phyloP scores from a whole-genome alignment of 1,140 invertebrate species.

The Neodiprion pinetum region DNA sequence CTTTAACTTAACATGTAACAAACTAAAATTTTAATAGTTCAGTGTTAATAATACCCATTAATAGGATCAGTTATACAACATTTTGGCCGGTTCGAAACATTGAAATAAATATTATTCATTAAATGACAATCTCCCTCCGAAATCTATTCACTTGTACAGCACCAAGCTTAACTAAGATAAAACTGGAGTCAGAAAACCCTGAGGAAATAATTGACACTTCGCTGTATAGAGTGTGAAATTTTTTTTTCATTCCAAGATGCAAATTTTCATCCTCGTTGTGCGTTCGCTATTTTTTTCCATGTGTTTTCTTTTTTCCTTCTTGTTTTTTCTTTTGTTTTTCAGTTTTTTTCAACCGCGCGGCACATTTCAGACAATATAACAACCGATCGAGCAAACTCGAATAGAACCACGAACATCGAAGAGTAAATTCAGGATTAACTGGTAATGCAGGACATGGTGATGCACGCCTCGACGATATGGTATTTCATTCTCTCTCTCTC shows the following conservation, averaged over 20 bases:
- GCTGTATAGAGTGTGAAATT: constrained; percentile 28
- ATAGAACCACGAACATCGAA: constrained; percentile 42
- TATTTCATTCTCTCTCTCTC: constrained; percentile 6
- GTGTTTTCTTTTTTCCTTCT: constrained; percentile 4
- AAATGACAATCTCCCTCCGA: too few species aligned
- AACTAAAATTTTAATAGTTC: too few species aligned
- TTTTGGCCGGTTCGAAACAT: too few species aligned
- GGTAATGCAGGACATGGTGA: neutral
- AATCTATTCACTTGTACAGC: too few species aligned
- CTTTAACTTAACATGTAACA: too few species aligned
- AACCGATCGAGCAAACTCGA: constrained; percentile 49
- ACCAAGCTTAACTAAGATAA: too few species aligned
- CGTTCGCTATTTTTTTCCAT: constrained; percentile 31
- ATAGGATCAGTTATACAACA: too few species aligned
- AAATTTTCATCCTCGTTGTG: constrained; percentile 28
- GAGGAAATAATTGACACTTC: too few species aligned
- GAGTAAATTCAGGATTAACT: constrained; percentile 12
- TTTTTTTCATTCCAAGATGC: constrained; percentile 38
- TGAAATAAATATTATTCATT: too few species aligned
- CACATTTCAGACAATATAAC: constrained; percentile 29
- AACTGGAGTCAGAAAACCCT: too few species aligned
- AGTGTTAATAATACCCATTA: too few species aligned
- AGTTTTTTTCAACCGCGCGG: constrained; percentile 26
- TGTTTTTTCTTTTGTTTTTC: constrained; percentile 19
- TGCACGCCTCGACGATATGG: constrained; percentile 20